Evolutionary conservation across 2,888 invertebrate genomes (phyloP).

Genomic region (Polydrusus pterygomalis): DNA sequence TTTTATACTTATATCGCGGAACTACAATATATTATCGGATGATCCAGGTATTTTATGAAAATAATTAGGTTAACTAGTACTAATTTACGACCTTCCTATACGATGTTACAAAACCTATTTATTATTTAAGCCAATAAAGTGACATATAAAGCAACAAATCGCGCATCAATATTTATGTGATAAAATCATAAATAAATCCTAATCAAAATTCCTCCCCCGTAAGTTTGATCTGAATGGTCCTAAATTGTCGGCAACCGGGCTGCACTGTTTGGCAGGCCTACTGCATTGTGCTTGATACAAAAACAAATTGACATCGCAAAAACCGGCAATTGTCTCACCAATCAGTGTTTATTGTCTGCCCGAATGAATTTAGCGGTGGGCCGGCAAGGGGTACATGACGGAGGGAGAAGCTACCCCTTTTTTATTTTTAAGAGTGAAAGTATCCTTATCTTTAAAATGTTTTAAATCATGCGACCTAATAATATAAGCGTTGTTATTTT

Average conservation of each 20-base stretch:
- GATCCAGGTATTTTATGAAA: no score
- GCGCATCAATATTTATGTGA: constrained; percentile 63
- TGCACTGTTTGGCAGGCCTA: constrained; percentile 69
- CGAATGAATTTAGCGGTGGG: constrained; percentile 39
- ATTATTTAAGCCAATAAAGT: constrained; percentile 4
- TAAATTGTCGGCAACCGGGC: constrained; percentile 69
- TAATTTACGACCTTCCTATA: no score
- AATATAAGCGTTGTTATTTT: no score
- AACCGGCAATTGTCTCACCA: constrained; percentile 72
- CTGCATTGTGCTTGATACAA: constrained; percentile 69
- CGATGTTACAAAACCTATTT: background rate
- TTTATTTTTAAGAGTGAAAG: constrained; percentile 6
- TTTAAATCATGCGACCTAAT: no score
- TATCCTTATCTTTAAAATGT: background rate
- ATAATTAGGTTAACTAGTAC: no score
- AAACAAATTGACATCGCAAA: constrained; percentile 73
- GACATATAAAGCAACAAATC: constrained; percentile 56
- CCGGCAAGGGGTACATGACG: constrained; percentile 16
- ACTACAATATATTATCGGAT: no score
- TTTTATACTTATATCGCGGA: no score
- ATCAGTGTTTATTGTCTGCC: constrained; percentile 65
- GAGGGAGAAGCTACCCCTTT: constrained; percentile 20
- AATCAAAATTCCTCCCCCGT: constrained; percentile 71
- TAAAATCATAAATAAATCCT: constrained; percentile 64
- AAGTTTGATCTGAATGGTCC: constrained; percentile 69